Evolutionary conservation across 2,888 invertebrate genomes (phyloP), one percentile per base, ranked within the genome.

Genomic region (Amblyteles armatorius): DNA sequence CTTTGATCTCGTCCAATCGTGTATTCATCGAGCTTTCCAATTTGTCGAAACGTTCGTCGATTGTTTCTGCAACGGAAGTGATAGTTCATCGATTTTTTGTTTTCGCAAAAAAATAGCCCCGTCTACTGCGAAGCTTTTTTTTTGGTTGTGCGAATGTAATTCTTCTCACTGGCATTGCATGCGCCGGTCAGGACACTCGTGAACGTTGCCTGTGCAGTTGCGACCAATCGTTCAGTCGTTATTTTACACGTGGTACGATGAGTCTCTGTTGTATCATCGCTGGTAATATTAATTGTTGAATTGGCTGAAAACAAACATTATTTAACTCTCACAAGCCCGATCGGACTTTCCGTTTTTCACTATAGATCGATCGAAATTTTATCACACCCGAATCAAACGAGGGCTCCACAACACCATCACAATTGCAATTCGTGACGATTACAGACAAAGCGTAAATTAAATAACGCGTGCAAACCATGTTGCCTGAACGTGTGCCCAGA

Each of bases 121-220:
- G 44, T 3, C 4, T 16, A 16, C 16, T 48, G 44, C 13, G 44
- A 16, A 16, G 44, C 11, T 48, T 48, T 48, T 19, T 11, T 22
- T 22, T 9, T n/a, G n/a, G 26, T 57, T 26, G 26, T 13, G 13
- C 16, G 13, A 48, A 48, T 11, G 44, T 16, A 2, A 72, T 19
- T 1, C 3, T 11, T 72, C 88, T 88, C 74, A 93, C 93, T 90
- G 36, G 94, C 90, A 81, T 92, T 94, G 82, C 94, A 94, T 65
- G 93, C 91, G 71, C 94, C 94, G 5, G 93, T 93, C 1, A 94
- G 90, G 13, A 94, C 93, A 71, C 93, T 91, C 3, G 94, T 93
- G 6, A 94, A 93, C 0, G 93, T 94, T 5, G 94, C 93, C 83
- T 92, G 92, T 33, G 94, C 94, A 29, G 93, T 93, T 1, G 94